Base-by-base conservation (phyloP, 2,888 invertebrate species). In the Synergus itoensis region DNA sequence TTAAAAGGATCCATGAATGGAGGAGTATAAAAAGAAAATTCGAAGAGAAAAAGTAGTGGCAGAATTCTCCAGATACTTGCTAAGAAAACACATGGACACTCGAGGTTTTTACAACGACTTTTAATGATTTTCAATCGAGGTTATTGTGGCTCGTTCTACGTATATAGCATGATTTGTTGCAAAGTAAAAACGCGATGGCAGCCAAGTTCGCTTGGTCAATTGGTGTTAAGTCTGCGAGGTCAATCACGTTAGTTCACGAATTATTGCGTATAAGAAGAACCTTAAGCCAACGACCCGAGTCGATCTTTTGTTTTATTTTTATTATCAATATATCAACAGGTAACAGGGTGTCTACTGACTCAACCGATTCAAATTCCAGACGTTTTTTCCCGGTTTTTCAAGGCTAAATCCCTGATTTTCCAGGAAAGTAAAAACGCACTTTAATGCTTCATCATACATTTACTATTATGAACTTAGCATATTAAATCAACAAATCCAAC, bases 151-250 rank as follows among this genome's bases (percentile, higher is more conserved):
- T 62, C 28, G 28, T 62, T 62, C 62, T 62, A 62, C 62, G 62
- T 28, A 62, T 28, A 62, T 62, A 18, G 62, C 21, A 62, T 62
- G 21, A 62, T 28, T 28, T 28, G 28, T 14, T 57, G 14, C 62
- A 1, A 1, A 62, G 62, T 62, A 62, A 28, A 18, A 28, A 62
- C 18, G 65, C 41, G 41, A 40, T n/a, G 65, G 18, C 41, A 41
- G 41, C 41, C 41, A 65, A 65, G 65, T 65, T 65, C 65, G n/a
- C 18, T 65, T 65, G 41, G 41, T 65, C 65, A 65, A 65, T 65
- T 65, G 65, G 18, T 65, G 65, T 65, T 65, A 65, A 65, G n/a
- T 41, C 40, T n/a, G 18, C 18, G 40, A 65, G 65, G 65, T 65
- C 65, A 65, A 41, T 65, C 41, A 40, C 41, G 41, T 65, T 64